Percentiles rank a stretch among this genome's conserved stretches.
Evolutionary conservation across 2,113 vertebrate species (phyloP).

Genomic region (Hyperopisus bebe): DNA sequence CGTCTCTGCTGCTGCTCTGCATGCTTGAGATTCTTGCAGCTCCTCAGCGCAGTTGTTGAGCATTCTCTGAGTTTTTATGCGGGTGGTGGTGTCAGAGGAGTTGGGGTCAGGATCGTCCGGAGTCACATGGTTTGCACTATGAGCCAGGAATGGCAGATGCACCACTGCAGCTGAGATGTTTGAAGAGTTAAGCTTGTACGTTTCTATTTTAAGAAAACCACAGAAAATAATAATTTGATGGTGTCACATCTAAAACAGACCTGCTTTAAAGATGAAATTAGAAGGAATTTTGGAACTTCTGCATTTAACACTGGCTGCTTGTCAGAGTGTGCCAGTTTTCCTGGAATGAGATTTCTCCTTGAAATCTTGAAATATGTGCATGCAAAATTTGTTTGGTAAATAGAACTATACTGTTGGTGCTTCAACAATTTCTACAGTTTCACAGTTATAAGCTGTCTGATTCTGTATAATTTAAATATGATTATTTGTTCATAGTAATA

Average conservation of each 20-base stretch:
- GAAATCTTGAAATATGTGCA: not conserved
- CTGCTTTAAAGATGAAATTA: not conserved
- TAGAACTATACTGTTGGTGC: not conserved
- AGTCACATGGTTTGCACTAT: slow-evolving; percentile 65
- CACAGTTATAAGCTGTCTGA: not conserved
- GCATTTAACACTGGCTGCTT: not conserved
- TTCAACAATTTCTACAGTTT: not conserved
- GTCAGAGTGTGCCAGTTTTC: not conserved
- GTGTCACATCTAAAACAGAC: slow-evolving; percentile 11
- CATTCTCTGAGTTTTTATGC: slow-evolving; percentile 74
- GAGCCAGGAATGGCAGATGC: slow-evolving; percentile 85
- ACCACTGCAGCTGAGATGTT: slow-evolving; percentile 68
- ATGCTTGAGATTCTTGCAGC: slow-evolving; percentile 76
- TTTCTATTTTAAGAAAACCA: slow-evolving; percentile 49
- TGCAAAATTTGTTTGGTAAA: not conserved
- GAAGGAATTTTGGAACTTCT: not conserved
- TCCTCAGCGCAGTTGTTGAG: slow-evolving; percentile 79
- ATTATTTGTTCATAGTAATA: not conserved
- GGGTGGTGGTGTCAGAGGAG: not conserved
- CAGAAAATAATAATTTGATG: slow-evolving; percentile 24
- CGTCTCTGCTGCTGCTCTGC: slow-evolving; percentile 63
- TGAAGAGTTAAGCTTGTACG: slow-evolving; percentile 56
- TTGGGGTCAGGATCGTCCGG: slow-evolving; percentile 54
- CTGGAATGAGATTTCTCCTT: not conserved
- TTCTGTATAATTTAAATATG: not conserved